Evolutionary conservation across 2,797 vertebrate genomes (phyloP).

Genomic region (Heterohyrax brucei): DNA sequence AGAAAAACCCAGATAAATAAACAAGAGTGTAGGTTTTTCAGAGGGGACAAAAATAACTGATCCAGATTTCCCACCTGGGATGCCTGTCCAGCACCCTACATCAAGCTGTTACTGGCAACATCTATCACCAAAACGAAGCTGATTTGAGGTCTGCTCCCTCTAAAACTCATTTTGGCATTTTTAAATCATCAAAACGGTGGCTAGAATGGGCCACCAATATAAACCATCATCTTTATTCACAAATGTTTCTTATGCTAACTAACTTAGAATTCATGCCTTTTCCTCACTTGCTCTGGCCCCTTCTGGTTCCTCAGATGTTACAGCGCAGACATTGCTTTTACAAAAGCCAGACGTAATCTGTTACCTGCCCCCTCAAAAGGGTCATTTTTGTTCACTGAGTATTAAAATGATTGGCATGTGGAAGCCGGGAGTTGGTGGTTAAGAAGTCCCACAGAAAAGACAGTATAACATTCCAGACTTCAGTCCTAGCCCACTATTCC

Average conservation of each 20-base stretch:
- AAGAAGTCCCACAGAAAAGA: not conserved
- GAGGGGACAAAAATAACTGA: not conserved
- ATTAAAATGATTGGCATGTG: not conserved
- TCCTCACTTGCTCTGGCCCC: not conserved
- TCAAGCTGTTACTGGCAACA: not conserved
- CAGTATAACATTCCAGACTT: not conserved
- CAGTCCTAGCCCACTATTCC: not conserved
- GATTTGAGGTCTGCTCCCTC: not conserved
- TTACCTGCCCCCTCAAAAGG: not conserved
- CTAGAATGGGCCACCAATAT: not conserved
- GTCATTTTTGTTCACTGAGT: not conserved
- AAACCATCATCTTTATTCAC: not conserved
- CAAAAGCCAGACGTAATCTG: not conserved
- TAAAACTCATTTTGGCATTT: constrained; percentile 1
- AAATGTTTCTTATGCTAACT: not conserved
- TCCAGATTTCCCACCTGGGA: not conserved
- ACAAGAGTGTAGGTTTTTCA: constrained; percentile 26
- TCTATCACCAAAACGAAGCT: not conserved
- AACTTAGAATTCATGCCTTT: not conserved
- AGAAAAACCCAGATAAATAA: constrained; percentile 75
- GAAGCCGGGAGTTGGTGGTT: not conserved
- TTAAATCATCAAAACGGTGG: constrained; percentile 13
- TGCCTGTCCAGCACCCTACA: not conserved
- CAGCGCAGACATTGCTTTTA: not conserved
- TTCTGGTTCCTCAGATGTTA: not conserved